These are phyloP conservation scores for Calliopum simillimum DNA, from an alignment of 2,888 invertebrate species.

Conservation along the genomic window DNA sequence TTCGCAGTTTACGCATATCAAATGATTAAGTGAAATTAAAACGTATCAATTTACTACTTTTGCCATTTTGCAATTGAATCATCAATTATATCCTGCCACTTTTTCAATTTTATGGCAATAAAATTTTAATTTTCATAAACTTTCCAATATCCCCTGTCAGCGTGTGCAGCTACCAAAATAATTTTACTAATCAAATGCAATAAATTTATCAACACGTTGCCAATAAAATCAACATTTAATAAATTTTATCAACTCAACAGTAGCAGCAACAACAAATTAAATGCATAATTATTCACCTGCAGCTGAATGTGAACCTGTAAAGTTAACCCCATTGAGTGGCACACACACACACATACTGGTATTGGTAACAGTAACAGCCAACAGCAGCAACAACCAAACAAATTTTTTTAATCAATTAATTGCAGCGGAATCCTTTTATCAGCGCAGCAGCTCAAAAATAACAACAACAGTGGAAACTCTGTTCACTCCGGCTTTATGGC, in stretches of 20 bases:
- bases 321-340: neutral
- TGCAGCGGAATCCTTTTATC: constrained; percentile 30
- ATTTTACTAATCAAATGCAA: no score
- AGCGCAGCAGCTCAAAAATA: constrained; percentile 15
- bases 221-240: constrained; percentile 15
- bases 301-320: no score
- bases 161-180: no score
- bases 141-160: no score
- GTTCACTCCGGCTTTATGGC: neutral
- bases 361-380: neutral
- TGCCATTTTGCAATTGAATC: no score
- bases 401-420: constrained; percentile 33
- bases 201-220: neutral
- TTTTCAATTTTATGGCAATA: no score
- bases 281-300: neutral
- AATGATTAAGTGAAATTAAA: no score
- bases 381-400: neutral
- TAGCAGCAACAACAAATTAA: neutral
- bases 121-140: no score
- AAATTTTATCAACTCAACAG: neutral
- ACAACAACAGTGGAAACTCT: neutral
- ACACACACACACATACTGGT: neutral
- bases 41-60: no score
- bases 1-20: no score
- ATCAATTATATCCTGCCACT: no score